Evolutionary conservation across 1,140 invertebrate genomes (phyloP).

Genomic region (Thaumetopoea pityocampa): DNA sequence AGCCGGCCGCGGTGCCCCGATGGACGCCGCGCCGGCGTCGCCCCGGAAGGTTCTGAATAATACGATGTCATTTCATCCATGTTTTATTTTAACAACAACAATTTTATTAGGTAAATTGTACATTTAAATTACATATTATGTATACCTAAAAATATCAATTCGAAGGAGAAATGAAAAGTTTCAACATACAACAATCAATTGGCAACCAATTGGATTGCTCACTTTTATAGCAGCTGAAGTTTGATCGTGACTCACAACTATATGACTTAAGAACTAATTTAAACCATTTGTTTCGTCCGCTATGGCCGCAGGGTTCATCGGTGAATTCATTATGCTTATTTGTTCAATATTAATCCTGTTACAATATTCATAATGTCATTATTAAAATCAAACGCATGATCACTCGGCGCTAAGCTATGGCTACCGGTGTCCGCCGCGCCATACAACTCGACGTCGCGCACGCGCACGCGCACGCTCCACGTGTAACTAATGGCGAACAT

Average conservation of each 20-base stretch:
- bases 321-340: slow-evolving; percentile 11
- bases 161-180: slow-evolving; percentile 37
- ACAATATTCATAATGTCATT: slow-evolving; percentile 9
- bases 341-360: slow-evolving; percentile 3
- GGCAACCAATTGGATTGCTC: slow-evolving; percentile 18
- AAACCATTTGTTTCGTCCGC: slow-evolving; percentile 6
- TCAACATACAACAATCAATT: slow-evolving; percentile 24
- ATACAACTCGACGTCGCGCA: too few species aligned
- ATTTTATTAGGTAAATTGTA: slow-evolving; percentile 67
- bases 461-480: too few species aligned
- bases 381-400: slow-evolving; percentile 10
- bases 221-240: slow-evolving; percentile 10
- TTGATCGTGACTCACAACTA: slow-evolving; percentile 2
- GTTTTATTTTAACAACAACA: slow-evolving; percentile 71
- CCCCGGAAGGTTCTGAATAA: too few species aligned
- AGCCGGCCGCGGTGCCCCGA: too few species aligned
- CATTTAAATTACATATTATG: slow-evolving; percentile 60
- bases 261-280: too few species aligned
- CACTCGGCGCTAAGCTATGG: slow-evolving; percentile 14
- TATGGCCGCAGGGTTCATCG: slow-evolving; percentile 20
- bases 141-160: slow-evolving; percentile 54
- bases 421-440: slow-evolving; percentile 8
- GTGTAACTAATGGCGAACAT: too few species aligned
- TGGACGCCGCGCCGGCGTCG: too few species aligned
- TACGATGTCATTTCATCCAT: slow-evolving; percentile 17